These are phyloP conservation scores for Agonopterix arenella DNA, from an alignment of 2,888 invertebrate species.

Conservation along the genomic window DNA sequence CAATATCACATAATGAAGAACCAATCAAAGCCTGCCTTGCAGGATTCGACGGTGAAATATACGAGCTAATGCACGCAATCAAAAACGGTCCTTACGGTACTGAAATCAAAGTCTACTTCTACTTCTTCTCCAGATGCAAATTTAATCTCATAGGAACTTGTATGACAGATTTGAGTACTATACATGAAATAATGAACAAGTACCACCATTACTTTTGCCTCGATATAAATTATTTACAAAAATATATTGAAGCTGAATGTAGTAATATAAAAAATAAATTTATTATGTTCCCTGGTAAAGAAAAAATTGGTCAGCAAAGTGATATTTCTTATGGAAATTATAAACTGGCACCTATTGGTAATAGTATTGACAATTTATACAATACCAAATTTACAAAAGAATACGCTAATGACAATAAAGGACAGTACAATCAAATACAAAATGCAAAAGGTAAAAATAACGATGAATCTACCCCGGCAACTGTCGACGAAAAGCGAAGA, in stretches of 20 bases:
- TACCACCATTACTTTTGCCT: constrained; percentile 7
- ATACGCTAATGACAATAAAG: no score
- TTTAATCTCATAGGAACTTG: neutral
- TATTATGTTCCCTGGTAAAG: neutral
- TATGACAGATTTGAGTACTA: constrained; percentile 1
- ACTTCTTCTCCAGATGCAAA: constrained; percentile 3
- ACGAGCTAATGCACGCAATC: constrained; percentile 3
- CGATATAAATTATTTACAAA: constrained; percentile 2
- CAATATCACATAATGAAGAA: no score
- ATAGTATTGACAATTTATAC: no score
- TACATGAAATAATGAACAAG: constrained; percentile 2
- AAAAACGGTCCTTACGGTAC: neutral
- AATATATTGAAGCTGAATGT: neutral
- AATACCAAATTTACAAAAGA: no score
- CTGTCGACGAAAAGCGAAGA: no score
- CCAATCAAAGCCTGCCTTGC: constrained; percentile 2
- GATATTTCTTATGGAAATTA: no score
- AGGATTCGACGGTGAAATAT: constrained; percentile 6
- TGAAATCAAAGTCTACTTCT: constrained; percentile 6
- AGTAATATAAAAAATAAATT: neutral
- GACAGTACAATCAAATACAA: no score
- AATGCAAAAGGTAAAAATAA: no score
- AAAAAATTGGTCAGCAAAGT: no score
- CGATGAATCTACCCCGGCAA: no score
- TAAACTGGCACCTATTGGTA: no score